Percentiles rank a stretch among this genome's conserved stretches.
Evolutionary conservation across 2,888 invertebrate species (phyloP).

Genomic region (Girardia tigrina): DNA sequence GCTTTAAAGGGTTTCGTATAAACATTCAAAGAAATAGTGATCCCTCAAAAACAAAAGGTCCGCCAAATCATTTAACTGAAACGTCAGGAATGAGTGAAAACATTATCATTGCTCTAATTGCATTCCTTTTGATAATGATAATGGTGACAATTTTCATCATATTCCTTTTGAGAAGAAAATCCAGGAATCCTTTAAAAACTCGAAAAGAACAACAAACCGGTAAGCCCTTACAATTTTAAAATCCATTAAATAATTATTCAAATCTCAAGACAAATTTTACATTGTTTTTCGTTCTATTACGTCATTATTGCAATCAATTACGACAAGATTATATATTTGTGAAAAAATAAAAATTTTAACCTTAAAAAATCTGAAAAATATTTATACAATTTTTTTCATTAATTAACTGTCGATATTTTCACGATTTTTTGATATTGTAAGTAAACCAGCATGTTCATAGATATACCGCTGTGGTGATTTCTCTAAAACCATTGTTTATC

Average conservation of each 20-base stretch:
- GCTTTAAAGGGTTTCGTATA: constrained; percentile 2
- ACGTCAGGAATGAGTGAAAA: constrained; percentile 6
- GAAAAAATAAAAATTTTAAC: too few relatives aligned
- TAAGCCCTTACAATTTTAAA: not conserved
- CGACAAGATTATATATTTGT: too few relatives aligned
- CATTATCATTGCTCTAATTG: not conserved
- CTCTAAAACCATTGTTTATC: too few relatives aligned
- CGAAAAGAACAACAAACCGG: not conserved
- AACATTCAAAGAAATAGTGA: constrained; percentile 8
- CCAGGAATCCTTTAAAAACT: not conserved
- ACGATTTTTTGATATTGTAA: too few relatives aligned
- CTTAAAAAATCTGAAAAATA: too few relatives aligned
- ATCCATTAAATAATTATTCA: not conserved
- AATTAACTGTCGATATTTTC: too few relatives aligned
- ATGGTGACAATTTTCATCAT: constrained; percentile 8
- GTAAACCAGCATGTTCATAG: too few relatives aligned
- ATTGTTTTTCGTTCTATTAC: too few relatives aligned
- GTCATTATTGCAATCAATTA: too few relatives aligned
- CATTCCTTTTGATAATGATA: not conserved
- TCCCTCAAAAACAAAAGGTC: not conserved
- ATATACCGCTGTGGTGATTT: too few relatives aligned
- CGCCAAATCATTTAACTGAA: not conserved
- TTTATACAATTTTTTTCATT: too few relatives aligned
- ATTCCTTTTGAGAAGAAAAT: constrained; percentile 7
- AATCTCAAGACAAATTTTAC: too few relatives aligned